A percentile compares a stretch with the other conserved stretches of the same genome.
Conservation (phyloP, 1,140 invertebrate species). For the Leptinotarsa defecta region DNA sequence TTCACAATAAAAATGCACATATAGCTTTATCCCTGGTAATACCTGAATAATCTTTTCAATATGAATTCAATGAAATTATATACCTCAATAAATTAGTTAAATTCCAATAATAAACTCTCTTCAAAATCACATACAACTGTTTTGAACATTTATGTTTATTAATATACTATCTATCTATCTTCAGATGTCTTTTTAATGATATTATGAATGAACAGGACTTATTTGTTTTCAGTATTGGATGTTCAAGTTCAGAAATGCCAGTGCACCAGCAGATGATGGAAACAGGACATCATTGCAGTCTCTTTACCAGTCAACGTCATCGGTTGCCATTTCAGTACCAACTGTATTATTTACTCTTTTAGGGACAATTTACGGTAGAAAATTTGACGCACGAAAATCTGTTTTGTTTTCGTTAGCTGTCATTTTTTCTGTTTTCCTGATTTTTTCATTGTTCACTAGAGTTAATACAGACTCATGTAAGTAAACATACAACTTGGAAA, state of each 20-base stretch:
- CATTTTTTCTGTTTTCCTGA: neutral
- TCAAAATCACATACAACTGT: too few relatives aligned
- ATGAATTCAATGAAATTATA: too few relatives aligned
- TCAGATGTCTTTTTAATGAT: too few relatives aligned
- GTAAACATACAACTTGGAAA: neutral
- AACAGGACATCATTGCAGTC: slow-evolving; percentile 5
- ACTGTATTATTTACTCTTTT: neutral
- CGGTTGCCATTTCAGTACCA: neutral
- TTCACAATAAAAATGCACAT: too few relatives aligned
- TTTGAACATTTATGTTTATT: too few relatives aligned
- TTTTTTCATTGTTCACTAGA: neutral
- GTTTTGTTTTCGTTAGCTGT: neutral
- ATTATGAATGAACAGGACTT: too few relatives aligned
- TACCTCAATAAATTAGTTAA: too few relatives aligned
- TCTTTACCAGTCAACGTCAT: neutral
- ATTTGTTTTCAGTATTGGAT: slow-evolving; percentile 21
- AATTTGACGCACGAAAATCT: neutral
- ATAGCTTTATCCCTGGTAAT: too few relatives aligned
- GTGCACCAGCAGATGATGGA: neutral
- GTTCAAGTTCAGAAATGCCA: slow-evolving; percentile 12
- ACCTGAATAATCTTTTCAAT: too few relatives aligned
- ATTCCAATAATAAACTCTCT: too few relatives aligned
- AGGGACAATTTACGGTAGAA: neutral
- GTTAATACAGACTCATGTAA: slow-evolving; percentile 16
- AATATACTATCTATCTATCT: too few relatives aligned